Evolutionary conservation across 1,140 invertebrate species (phyloP), one percentile per base, ranked within the genome.

Genomic region (Cyclargus thomasi): DNA sequence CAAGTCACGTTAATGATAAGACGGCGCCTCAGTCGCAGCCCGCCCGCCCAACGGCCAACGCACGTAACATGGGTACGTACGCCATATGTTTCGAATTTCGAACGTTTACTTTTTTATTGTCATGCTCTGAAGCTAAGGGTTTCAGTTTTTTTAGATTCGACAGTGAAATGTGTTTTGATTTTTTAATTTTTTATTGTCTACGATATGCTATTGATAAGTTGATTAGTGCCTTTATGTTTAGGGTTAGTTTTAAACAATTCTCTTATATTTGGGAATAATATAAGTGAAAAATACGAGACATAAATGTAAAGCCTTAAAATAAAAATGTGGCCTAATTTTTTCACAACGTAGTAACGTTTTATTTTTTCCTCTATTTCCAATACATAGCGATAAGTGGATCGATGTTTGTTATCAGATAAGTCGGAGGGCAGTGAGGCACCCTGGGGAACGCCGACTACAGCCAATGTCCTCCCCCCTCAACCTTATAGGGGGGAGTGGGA

Each of bases 341-440:
- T 29, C 8, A 29, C 29, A 29, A 29, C 29, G 5, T 8, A 29
- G 29, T 8, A 29, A 29, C 29, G 29, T 29, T 29, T 66, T 36
- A 70, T 59, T 69, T 55, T 72, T 65, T 70, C 53, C 14, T 17
- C 64, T 20, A 53, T 29, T 29, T 55, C 35, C 53, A 67, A 65
- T 67, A 57, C 64, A 74, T 0, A 59, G 3, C 5, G 21, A 29
- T 63, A 63, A 63, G 21, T 21, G 59, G 22, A 63, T 63, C 62
- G 62, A 63, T 82, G 5, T 75, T 77, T 79, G 69, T 87, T 88
- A 88, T 86, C 80, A 88, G 85, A 88, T 88, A 88, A 88, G 82
- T 78, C 70, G 74, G 78, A 72, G 65, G 74, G 68, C 72, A 73
- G 71, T 74, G 78, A 74, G 73, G 77, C 73, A 71, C 77, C 76